These are phyloP conservation scores for Amyelois transitella DNA, from an alignment of 1,140 invertebrate species.

Conservation along the genomic window DNA sequence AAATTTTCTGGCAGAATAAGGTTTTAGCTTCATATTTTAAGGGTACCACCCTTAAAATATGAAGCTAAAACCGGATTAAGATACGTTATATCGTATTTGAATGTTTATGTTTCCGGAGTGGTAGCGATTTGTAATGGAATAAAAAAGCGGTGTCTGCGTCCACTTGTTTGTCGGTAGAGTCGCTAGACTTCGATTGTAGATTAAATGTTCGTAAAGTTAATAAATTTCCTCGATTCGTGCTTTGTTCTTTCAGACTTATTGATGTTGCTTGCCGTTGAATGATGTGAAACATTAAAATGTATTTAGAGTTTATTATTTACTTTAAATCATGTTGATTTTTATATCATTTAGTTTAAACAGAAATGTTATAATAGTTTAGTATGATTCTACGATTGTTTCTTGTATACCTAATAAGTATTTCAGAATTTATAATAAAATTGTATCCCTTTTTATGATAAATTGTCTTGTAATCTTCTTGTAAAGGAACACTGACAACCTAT, in stretches of 20 bases:
- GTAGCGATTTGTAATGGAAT: neutral
- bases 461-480: slow-evolving; percentile 62
- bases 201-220: slow-evolving; percentile 48
- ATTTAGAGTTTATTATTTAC: slow-evolving; percentile 52
- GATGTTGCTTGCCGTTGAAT: slow-evolving; percentile 65
- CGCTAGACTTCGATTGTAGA: slow-evolving; percentile 65
- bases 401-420: slow-evolving; percentile 50
- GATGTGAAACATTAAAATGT: slow-evolving; percentile 54
- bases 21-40: too few relatives aligned
- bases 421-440: slow-evolving; percentile 53
- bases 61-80: too few relatives aligned
- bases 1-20: too few relatives aligned
- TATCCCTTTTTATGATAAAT: slow-evolving; percentile 50
- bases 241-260: slow-evolving; percentile 53
- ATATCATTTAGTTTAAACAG: slow-evolving; percentile 59
- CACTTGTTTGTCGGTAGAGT: slow-evolving; percentile 51
- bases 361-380: slow-evolving; percentile 66
- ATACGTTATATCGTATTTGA: too few relatives aligned
- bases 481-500: slow-evolving; percentile 45
- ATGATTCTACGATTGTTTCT: slow-evolving; percentile 46
- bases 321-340: slow-evolving; percentile 59
- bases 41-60: too few relatives aligned
- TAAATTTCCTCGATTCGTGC: slow-evolving; percentile 47
- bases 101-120: neutral
- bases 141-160: neutral